A percentile compares a stretch with the other conserved stretches of the same genome.
Evolutionary conservation across 2,888 invertebrate genomes (phyloP).

Genomic region (Cecidostiba fungosa): DNA sequence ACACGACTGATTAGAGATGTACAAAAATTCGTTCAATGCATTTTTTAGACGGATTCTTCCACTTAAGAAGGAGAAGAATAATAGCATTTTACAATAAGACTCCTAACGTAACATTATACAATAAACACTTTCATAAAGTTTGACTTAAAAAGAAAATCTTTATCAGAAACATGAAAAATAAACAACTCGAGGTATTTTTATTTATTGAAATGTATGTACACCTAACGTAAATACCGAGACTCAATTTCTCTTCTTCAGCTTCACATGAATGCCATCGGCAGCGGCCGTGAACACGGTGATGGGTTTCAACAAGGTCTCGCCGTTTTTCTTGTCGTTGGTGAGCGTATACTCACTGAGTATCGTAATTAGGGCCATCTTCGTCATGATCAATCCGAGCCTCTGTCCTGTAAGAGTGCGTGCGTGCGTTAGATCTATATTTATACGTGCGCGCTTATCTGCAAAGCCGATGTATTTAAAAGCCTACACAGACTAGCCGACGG

Average conservation of each 20-base stretch:
- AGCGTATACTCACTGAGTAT: constrained; percentile 68
- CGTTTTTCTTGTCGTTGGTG: constrained; percentile 58
- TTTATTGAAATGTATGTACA: constrained; percentile 17
- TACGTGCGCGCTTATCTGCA: constrained; percentile 28
- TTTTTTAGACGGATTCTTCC: neutral
- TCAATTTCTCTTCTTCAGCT: constrained; percentile 65
- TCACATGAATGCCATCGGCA: constrained; percentile 67
- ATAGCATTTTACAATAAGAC: neutral
- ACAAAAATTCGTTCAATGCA: neutral
- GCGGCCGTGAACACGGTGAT: constrained; percentile 68
- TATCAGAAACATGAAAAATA: constrained; percentile 12
- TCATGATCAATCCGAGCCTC: constrained; percentile 69
- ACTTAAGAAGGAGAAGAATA: neutral
- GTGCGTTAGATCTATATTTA: constrained; percentile 38
- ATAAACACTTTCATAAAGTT: constrained; percentile 20
- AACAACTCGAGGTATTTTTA: neutral
- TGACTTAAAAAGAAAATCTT: constrained; percentile 38
- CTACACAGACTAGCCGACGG: neutral
- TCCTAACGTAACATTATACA: constrained; percentile 13
- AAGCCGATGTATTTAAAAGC: constrained; percentile 47
- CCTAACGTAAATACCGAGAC: neutral
- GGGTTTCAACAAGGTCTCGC: constrained; percentile 62
- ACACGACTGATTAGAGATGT: constrained; percentile 3
- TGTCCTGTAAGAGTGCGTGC: constrained; percentile 67
- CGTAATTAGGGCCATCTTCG: constrained; percentile 68